phyloP scores from a whole-genome alignment of 2,797 vertebrate genomes.

The Crenuchus spilurus region DNA sequence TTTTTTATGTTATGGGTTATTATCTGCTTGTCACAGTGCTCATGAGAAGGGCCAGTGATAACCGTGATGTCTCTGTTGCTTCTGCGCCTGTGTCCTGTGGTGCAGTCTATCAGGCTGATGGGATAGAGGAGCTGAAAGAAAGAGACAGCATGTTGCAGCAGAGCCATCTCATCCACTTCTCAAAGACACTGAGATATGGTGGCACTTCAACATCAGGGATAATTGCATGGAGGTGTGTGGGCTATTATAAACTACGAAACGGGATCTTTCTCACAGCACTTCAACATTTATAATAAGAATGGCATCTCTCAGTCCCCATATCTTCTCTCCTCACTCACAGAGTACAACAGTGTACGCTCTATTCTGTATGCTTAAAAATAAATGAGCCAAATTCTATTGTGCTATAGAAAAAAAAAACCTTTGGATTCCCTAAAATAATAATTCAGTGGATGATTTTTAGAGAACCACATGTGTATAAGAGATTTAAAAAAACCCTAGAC shows the following conservation, averaged over 20 bases:
- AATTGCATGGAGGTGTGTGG: conserved; percentile 71
- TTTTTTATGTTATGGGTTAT: conserved; percentile 78
- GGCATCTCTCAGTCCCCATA: not conserved
- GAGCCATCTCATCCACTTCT: conserved; percentile 70
- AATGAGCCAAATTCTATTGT: no score
- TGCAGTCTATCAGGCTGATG: conserved; percentile 36
- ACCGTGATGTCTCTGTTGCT: conserved; percentile 61
- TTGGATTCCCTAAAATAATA: no score
- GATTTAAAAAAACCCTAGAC: no score
- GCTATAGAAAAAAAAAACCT: no score
- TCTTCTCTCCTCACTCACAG: not conserved
- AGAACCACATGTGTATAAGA: no score
- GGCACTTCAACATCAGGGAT: conserved; percentile 65
- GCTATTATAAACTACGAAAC: conserved; percentile 60
- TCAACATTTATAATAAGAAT: conserved; percentile 30
- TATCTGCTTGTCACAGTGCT: conserved; percentile 65
- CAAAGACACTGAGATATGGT: conserved; percentile 67
- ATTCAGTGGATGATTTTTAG: no score
- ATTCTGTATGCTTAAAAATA: not conserved
- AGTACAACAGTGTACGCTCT: not conserved
- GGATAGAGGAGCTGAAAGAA: conserved; percentile 53
- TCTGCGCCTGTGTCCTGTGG: conserved; percentile 63
- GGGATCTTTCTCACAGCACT: conserved; percentile 26
- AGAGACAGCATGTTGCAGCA: conserved; percentile 66
- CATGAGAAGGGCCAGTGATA: conserved; percentile 62